phyloP scores from a whole-genome alignment of 2,797 vertebrate genomes.

The Danio albolineatus region DNA sequence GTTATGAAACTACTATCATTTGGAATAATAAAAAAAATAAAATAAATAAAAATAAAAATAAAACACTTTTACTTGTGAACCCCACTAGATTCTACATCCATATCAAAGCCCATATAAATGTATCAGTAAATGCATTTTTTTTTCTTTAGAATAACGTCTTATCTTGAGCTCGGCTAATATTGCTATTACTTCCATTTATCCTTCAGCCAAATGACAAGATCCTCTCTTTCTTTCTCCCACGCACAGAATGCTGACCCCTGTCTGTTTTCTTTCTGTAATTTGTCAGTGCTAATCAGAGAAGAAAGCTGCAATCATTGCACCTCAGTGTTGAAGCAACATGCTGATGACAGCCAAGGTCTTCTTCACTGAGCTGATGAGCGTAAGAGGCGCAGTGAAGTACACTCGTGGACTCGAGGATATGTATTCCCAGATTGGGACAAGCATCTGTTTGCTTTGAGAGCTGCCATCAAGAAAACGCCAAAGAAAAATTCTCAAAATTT shows the following conservation, averaged over 20 bases:
- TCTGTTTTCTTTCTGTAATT: conserved; percentile 64
- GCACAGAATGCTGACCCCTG: neutral
- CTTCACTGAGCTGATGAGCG: conserved; percentile 42
- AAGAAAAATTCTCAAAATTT: neutral
- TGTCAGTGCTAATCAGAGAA: conserved; percentile 77
- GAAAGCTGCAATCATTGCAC: conserved; percentile 83
- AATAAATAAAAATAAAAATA: too few relatives aligned
- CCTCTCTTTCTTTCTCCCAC: neutral
- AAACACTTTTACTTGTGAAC: neutral
- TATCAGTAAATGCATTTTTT: neutral
- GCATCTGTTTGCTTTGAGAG: conserved; percentile 40
- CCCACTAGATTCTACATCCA: neutral
- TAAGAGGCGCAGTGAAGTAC: conserved; percentile 39
- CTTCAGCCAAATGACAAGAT: neutral
- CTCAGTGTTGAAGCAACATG: conserved; percentile 81
- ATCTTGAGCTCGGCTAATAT: neutral
- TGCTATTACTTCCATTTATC: neutral
- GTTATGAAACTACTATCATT: too few relatives aligned
- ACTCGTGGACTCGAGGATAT: conserved; percentile 50
- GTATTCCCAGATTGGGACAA: conserved; percentile 41
- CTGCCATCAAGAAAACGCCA: neutral
- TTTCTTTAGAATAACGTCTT: neutral
- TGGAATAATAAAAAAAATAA: too few relatives aligned
- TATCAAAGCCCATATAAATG: neutral
- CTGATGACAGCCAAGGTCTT: conserved; percentile 75